phyloP scores from a whole-genome alignment of 2,797 vertebrate species.

The Hippopotamyrus pictus region DNA sequence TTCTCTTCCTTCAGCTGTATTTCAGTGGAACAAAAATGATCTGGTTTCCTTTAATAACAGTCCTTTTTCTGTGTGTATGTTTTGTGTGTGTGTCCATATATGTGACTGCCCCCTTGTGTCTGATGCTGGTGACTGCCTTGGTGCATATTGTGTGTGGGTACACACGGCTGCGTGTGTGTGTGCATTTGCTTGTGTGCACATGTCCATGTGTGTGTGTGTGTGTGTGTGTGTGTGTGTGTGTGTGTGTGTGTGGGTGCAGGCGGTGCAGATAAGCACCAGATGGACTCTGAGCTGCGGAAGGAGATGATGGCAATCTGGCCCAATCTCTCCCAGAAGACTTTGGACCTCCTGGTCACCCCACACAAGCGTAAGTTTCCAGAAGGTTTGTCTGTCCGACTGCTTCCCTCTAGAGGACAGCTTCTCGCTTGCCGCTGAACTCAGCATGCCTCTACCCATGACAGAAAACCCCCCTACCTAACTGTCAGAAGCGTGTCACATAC shows the following conservation, averaged over 20 bases:
- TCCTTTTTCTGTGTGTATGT: conserved; percentile 18
- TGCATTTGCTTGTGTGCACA: neutral
- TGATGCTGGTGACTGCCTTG: neutral
- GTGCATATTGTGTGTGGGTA: conserved; percentile 7
- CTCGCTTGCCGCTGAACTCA: conserved; percentile 16
- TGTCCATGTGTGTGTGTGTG: conserved; percentile 3
- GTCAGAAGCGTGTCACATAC: neutral
- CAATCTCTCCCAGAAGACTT: conserved; percentile 87
- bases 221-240: neutral
- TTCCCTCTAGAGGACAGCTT: conserved; percentile 64
- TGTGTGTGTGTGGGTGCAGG: conserved; percentile 39
- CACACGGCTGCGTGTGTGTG: neutral
- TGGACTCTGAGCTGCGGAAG: conserved; percentile 87
- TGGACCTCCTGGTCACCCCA: conserved; percentile 89
- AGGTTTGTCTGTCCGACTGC: conserved; percentile 44
- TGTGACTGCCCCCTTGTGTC: conserved; percentile 1
- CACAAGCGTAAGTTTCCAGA: conserved; percentile 82
- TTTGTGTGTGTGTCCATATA: conserved; percentile 2
- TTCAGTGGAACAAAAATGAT: conserved; percentile 6
- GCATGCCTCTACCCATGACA: neutral
- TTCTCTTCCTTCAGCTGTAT: conserved; percentile 19
- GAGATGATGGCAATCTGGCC: conserved; percentile 98
- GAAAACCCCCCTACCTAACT: neutral
- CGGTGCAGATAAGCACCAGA: conserved; percentile 86
- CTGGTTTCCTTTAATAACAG: conserved; percentile 15